A percentile compares a stretch with the other conserved stretches of the same genome.
Evolutionary conservation across 1,140 invertebrate species (phyloP).

Genomic region (Euwallacea similis): DNA sequence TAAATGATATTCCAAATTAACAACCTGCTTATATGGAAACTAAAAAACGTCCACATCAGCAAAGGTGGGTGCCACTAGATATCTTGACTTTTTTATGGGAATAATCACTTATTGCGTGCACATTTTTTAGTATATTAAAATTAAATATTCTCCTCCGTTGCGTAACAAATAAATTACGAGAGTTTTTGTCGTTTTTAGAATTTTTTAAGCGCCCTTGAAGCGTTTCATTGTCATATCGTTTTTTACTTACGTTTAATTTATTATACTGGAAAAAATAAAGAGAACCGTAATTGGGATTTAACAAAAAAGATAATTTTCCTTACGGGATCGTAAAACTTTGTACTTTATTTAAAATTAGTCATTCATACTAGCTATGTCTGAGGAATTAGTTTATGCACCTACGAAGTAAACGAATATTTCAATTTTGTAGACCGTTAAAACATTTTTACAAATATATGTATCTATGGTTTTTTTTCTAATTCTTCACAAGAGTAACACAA

Average conservation of each 20-base stretch:
- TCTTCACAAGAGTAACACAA: too few species aligned
- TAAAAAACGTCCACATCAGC: too few species aligned
- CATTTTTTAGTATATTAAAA: conserved; percentile 32
- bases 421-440: too few species aligned
- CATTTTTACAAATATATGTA: too few species aligned
- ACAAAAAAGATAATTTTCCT: conserved; percentile 13
- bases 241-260: conserved; percentile 23
- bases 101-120: conserved; percentile 19
- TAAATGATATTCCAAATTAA: too few species aligned
- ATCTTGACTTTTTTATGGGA: too few species aligned
- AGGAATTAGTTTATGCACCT: too few species aligned
- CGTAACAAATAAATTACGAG: conserved; percentile 34
- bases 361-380: too few species aligned
- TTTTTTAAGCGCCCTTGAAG: conserved; percentile 35
- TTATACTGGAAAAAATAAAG: background rate
- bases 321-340: conserved; percentile 6
- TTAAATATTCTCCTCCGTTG: conserved; percentile 29
- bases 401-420: too few species aligned
- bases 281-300: conserved; percentile 17
- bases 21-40: too few species aligned
- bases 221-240: conserved; percentile 29
- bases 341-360: background rate
- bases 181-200: conserved; percentile 31
- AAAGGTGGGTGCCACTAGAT: too few species aligned
- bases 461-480: too few species aligned